Evolutionary conservation across 2,113 vertebrate species (phyloP).

Genomic region (Phalacrocorax pelagicus): DNA sequence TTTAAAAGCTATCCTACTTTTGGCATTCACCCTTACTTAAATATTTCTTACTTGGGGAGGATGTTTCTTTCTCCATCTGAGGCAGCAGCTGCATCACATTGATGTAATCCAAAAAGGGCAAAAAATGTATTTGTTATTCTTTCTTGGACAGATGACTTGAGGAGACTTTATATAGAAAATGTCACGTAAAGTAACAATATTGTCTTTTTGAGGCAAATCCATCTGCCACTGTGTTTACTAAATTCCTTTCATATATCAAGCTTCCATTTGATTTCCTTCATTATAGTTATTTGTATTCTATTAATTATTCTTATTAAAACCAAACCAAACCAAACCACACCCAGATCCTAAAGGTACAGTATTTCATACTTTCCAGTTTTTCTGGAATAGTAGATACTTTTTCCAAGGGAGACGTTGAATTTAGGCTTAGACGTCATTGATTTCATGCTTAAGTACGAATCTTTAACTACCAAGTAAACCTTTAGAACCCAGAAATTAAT

Average conservation of each 20-base stretch:
- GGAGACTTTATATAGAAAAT: not conserved
- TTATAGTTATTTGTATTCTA: not conserved
- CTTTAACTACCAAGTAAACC: not conserved
- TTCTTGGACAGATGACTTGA: not conserved
- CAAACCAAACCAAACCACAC: not conserved
- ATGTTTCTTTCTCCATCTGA: not conserved
- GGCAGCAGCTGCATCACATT: constrained; percentile 19
- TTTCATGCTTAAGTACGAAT: not conserved
- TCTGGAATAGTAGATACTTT: not conserved
- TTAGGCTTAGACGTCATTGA: not conserved
- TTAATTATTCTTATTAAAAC: not conserved
- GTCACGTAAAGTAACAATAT: not conserved
- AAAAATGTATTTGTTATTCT: not conserved
- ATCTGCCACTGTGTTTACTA: not conserved
- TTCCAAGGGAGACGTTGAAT: not conserved
- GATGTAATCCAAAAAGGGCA: not conserved
- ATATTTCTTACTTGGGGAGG: constrained; percentile 25
- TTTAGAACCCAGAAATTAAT: not conserved
- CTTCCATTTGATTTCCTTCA: not conserved
- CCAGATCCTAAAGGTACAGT: not conserved
- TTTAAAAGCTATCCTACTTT: not conserved
- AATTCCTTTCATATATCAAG: not conserved
- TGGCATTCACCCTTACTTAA: not conserved
- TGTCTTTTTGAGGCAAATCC: not conserved
- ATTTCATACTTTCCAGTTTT: not conserved